These are phyloP conservation scores for Macquaria ambigua DNA, from an alignment of 2,113 vertebrate genomes.

Conservation along the genomic window DNA sequence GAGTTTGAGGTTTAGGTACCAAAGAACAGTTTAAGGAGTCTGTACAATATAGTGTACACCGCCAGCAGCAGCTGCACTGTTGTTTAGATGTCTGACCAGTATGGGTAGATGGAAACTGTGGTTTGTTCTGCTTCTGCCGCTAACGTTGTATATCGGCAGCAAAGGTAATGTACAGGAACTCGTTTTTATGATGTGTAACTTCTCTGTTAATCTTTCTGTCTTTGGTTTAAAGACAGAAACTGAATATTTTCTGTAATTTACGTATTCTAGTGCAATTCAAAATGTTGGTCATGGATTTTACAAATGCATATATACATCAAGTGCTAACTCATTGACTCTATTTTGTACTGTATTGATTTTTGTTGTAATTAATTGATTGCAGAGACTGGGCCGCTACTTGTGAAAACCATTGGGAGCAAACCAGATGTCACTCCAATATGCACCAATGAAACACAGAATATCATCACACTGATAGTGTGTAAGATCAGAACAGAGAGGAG, in stretches of 20 bases:
- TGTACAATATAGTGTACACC: not conserved
- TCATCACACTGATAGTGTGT: not conserved
- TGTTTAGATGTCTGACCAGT: not conserved
- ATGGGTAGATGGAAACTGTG: constrained; percentile 10
- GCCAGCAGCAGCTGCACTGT: not conserved
- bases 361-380: not conserved
- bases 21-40: not conserved
- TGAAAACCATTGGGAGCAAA: constrained; percentile 8
- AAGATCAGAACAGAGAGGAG: constrained; percentile 1
- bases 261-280: not conserved
- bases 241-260: not conserved
- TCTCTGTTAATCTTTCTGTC: not conserved
- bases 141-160: not conserved
- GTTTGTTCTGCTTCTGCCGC: not conserved
- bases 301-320: not conserved
- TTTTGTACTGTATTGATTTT: not conserved
- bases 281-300: no score
- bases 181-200: not conserved
- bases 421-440: constrained; percentile 22
- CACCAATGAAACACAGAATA: rapidly evolving
- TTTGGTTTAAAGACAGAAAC: not conserved
- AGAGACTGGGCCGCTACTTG: constrained; percentile 1
- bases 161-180: constrained; percentile 1
- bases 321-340: not conserved
- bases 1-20: not conserved